Conservation (phyloP, 2,888 invertebrate genomes). For the Mythimna pallens region DNA sequence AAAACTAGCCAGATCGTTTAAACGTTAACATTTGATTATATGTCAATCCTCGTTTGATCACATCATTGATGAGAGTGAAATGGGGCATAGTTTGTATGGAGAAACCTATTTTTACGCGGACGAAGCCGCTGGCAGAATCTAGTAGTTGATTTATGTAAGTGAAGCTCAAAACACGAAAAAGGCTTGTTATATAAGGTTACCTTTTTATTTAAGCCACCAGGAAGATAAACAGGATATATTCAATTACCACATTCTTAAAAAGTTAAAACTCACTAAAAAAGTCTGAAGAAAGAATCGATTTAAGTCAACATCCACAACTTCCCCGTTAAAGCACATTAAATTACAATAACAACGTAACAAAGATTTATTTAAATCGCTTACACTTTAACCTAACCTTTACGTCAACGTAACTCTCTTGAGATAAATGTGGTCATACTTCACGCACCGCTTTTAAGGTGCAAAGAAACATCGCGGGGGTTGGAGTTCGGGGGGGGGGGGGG, state of each 20-base stretch:
- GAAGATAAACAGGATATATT: neutral
- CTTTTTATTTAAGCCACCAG: neutral
- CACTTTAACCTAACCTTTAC: conserved; percentile 58
- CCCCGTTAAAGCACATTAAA: conserved; percentile 44
- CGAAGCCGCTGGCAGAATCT: neutral
- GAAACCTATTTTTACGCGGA: too few relatives aligned
- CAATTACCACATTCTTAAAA: neutral
- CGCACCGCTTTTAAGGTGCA: conserved; percentile 77
- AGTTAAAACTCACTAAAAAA: neutral
- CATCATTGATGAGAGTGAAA: too few relatives aligned
- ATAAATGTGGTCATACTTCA: conserved; percentile 79
- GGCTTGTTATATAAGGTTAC: too few relatives aligned
- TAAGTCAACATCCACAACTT: conserved; percentile 13
- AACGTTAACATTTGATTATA: too few relatives aligned
- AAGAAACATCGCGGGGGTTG: conserved; percentile 60
- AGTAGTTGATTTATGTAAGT: neutral
- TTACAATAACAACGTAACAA: conserved; percentile 45
- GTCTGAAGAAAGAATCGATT: neutral
- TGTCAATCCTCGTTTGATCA: too few relatives aligned
- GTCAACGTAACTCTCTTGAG: conserved; percentile 64
- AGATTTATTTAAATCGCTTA: conserved; percentile 54
- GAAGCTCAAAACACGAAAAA: neutral
- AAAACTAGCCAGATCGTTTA: too few relatives aligned
- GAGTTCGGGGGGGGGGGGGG: conserved; percentile 20
- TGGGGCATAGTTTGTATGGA: too few relatives aligned